phyloP scores from a whole-genome alignment of 2,797 vertebrate genomes.

The Oreortyx pictus region DNA sequence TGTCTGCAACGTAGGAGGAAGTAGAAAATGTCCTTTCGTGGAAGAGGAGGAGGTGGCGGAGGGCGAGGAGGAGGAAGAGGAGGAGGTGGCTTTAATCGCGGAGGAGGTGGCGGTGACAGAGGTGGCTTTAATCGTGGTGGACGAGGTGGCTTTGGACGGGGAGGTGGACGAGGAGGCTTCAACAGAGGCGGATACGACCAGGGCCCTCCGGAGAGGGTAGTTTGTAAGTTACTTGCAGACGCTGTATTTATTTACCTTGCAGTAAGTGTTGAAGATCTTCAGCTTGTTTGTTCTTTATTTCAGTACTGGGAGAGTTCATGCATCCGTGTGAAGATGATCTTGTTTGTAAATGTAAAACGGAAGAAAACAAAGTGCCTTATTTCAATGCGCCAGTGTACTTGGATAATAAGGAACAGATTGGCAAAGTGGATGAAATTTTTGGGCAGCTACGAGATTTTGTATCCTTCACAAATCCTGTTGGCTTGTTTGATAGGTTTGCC shows the following conservation, averaged over 20 bases:
- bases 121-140: constrained; percentile 73
- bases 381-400: constrained; percentile 97
- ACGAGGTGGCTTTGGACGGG: constrained; percentile 82
- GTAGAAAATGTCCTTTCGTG: constrained; percentile 56
- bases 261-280: background rate
- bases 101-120: constrained; percentile 69
- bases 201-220: constrained; percentile 93
- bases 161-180: constrained; percentile 89
- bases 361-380: constrained; percentile 97
- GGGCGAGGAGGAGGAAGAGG: constrained; percentile 25
- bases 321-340: constrained; percentile 98
- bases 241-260: rapidly evolving
- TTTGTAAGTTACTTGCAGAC: constrained; percentile 83
- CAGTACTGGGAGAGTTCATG: constrained; percentile 94
- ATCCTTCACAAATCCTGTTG: constrained; percentile 84
- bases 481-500: background rate
- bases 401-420: constrained; percentile 98
- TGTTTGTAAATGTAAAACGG: constrained; percentile 93
- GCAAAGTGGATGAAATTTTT: constrained; percentile 98
- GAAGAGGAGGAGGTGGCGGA: constrained; percentile 55
- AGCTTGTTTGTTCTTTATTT: constrained; percentile 10
- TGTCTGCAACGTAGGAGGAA: background rate
- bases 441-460: constrained; percentile 97
- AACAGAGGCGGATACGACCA: constrained; percentile 87
- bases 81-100: constrained; percentile 21